Percentiles rank a stretch among this genome's conserved stretches.
Evolutionary conservation across 2,888 invertebrate genomes (phyloP).

Genomic region (Plebejus argus): DNA sequence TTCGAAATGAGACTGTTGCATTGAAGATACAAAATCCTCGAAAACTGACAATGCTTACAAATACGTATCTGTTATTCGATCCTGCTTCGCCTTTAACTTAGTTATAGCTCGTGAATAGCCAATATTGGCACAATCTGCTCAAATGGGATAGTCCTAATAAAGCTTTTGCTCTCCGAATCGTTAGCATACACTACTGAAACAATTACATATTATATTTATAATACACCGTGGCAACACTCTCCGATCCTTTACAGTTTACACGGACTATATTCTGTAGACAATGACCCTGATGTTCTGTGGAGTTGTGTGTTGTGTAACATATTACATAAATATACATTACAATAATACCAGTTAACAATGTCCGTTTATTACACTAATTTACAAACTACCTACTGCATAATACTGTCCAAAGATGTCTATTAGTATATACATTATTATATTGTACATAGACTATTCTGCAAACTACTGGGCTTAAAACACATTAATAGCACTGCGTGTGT

Average conservation of each 20-base stretch:
- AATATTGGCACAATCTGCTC: too few relatives aligned
- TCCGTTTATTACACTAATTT: not conserved
- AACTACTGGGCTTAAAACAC: not conserved
- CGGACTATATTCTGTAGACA: not conserved
- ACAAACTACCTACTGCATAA: slow-evolving; percentile 31
- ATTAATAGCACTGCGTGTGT: not conserved
- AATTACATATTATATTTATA: too few relatives aligned
- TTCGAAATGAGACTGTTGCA: too few relatives aligned
- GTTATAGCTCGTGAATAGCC: too few relatives aligned
- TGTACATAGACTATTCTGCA: not conserved
- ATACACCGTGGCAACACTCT: not conserved
- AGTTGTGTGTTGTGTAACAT: not conserved
- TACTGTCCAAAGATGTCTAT: slow-evolving; percentile 39
- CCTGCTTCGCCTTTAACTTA: too few relatives aligned
- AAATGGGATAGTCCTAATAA: too few relatives aligned
- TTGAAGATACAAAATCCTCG: too few relatives aligned
- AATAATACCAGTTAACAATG: not conserved
- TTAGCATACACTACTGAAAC: too few relatives aligned
- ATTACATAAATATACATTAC: not conserved
- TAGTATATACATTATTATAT: slow-evolving; percentile 19
- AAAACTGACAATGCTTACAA: too few relatives aligned
- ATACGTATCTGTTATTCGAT: too few relatives aligned
- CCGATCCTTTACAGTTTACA: too few relatives aligned
- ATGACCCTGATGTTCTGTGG: not conserved
- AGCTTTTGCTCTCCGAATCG: too few relatives aligned